Base-by-base conservation (phyloP, 2,113 vertebrate species). In the Sinocyclocheilus grahami region DNA sequence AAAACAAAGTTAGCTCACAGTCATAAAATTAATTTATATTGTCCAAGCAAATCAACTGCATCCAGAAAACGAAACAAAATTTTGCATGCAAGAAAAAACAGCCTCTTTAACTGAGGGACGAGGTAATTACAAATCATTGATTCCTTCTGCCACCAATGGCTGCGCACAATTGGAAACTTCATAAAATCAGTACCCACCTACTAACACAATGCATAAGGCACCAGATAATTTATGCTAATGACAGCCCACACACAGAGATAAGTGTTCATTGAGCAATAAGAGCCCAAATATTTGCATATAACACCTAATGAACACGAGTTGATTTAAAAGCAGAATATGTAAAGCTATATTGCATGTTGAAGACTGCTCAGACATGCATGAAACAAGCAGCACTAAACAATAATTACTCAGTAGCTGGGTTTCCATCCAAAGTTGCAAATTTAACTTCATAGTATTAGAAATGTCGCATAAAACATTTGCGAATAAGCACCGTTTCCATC, bases 21-120 rank as follows among this genome's bases (percentile, higher is more conserved):
- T 39, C 9, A 85, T 51, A 9, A 33, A 33, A 30, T 85, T 39
- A 16, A 11, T 42, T 71, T 11, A 46, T 67, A 37, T 22, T 46
- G 67, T 72, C 78, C 10, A 12, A 58, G 85, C 39, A 63, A 83
- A 88, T 81, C 12, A 79, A 67, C 14, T 60, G 53, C 27, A 86
- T 42, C 5, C 60, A 30, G n/a, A 37, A 83, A 83, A 83, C 5
- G 74, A 83, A 82, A 85, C 20, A 55, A 78, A 58, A 16, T 30
- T 24, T 24, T 39, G 16, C 77, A 82, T 60, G 10, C 53, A 46
- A 24, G 30, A 7, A 46, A 76, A 18, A 51, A 84, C 4, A 75
- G 16, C 16, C 27, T 22, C 53, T 22, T 53, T 63, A 62, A n/a
- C 42, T 51, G 53, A 85, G 11, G 7, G n/a, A 55, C 77, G 42